Evolutionary conservation across 2,888 invertebrate species (phyloP).

Genomic region (Suillia variegata): DNA sequence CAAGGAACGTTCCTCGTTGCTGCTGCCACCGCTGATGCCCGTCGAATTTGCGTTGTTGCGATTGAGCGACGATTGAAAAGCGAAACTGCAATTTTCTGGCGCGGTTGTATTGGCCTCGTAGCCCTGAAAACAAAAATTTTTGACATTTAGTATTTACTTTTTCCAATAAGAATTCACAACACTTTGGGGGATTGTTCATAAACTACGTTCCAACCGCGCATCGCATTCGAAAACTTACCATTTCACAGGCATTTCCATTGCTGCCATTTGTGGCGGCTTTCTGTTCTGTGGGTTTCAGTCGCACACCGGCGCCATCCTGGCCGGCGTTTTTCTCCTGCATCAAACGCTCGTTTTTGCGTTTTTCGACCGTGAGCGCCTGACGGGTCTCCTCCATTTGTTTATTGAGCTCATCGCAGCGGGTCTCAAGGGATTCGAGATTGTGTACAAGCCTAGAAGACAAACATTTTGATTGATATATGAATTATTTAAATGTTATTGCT

Average conservation of each 20-base stretch:
- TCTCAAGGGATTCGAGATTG: slow-evolving; percentile 80
- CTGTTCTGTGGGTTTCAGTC: slow-evolving; percentile 26
- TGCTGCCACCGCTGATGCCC: slow-evolving; percentile 42
- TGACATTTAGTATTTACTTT: not conserved
- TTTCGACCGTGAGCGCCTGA: slow-evolving; percentile 67
- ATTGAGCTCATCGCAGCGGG: slow-evolving; percentile 82
- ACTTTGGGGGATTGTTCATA: not conserved
- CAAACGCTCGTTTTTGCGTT: slow-evolving; percentile 65
- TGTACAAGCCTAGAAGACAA: slow-evolving; percentile 66
- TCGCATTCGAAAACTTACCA: slow-evolving; percentile 17
- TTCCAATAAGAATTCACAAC: not conserved
- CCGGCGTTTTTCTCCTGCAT: slow-evolving; percentile 45
- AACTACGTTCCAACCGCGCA: too few relatives aligned
- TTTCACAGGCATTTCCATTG: slow-evolving; percentile 16
- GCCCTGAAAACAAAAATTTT: slow-evolving; percentile 23
- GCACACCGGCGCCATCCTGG: slow-evolving; percentile 21
- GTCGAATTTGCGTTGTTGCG: slow-evolving; percentile 51
- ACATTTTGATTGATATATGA: too few relatives aligned
- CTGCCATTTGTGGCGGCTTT: slow-evolving; percentile 21
- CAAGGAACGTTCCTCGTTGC: slow-evolving; percentile 32
- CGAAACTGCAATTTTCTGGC: slow-evolving; percentile 45
- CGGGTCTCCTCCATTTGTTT: slow-evolving; percentile 78
- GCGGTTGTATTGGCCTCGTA: slow-evolving; percentile 41
- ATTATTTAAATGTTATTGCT: slow-evolving; percentile 4
- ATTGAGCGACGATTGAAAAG: slow-evolving; percentile 37